Base-by-base conservation (phyloP, 2,888 invertebrate genomes). In the Eutolmus rufibarbis region DNA sequence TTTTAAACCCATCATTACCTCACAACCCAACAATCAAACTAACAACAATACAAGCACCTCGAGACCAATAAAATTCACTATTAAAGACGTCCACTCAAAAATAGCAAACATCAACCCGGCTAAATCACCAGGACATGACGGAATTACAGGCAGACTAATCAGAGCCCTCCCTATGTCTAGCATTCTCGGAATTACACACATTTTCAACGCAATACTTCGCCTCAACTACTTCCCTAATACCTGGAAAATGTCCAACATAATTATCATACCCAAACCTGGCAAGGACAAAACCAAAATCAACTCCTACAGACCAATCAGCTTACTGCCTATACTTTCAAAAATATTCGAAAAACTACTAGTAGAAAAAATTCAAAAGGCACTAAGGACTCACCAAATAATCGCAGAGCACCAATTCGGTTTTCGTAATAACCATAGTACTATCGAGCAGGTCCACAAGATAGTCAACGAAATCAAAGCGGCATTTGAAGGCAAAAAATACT, bases 401-500 rank as follows among this genome's bases (percentile, higher is more conserved):
- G 12, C 23, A 19, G 57, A n/a, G 5, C 57, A 57, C 19, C 51
- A 51, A 51, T 16, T 31, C 23, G 51, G 51, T 5, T 51, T 51
- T n/a, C 51, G 51, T 16, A 34, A 79, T 43, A 79, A 23, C 23
- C 57, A 57, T 23, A 57, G 57, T 57, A 57, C 57, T 9, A 57
- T 57, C 9, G 57, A 57, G 28, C 46, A 81, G 57, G 40, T 76
- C 16, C 56, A 40, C 40, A 56, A 57, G 81, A 28, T n/a, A 28
- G 82, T 51, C 37, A 87, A 46, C 51, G 76, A 37, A 76, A 81
- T 82, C 82, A 74, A 87, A 57, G 7, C 19, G 9, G 57, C 88
- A 9, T 43, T 88, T 1, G 87, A 87, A 81, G 86, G 76, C 28
- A 87, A 87, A 74, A 79, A 88, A 51, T 23, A 74, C 23, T 88